phyloP scores from a whole-genome alignment of 2,797 vertebrate genomes.

The Bovichtus diacanthus region DNA sequence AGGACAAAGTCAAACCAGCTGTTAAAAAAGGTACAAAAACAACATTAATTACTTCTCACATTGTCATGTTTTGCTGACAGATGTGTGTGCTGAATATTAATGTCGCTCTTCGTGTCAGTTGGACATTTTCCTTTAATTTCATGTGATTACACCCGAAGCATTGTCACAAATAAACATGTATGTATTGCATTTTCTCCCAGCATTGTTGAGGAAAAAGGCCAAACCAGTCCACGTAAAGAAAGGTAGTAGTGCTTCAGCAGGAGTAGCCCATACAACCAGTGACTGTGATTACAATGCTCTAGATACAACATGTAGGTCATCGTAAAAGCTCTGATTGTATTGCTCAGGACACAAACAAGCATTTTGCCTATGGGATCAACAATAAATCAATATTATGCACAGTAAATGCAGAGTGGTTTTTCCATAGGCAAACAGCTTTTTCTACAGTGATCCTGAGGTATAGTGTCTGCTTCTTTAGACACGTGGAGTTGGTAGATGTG shows the following conservation, averaged over 20 bases:
- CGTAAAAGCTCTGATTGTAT: not conserved
- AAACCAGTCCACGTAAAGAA: constrained; percentile 40
- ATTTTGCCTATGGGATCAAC: constrained; percentile 13
- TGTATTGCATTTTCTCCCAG: constrained; percentile 25
- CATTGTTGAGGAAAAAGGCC: constrained; percentile 35
- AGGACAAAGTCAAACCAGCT: constrained; percentile 50
- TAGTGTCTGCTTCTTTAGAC: not conserved
- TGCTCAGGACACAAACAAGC: not conserved
- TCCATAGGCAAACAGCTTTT: constrained; percentile 21
- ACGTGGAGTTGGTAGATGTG: not conserved
- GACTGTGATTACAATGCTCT: not conserved
- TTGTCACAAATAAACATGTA: not conserved
- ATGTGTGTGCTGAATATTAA: not conserved
- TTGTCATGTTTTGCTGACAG: constrained; percentile 1
- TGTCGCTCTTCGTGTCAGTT: not conserved
- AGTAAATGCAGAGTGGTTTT: not conserved
- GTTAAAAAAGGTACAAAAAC: constrained; percentile 40
- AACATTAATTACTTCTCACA: not conserved
- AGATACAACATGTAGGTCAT: not conserved
- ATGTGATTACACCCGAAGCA: not conserved
- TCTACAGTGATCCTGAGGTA: not conserved
- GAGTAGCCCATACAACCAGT: not conserved
- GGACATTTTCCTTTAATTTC: not conserved
- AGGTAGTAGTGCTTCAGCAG: constrained; percentile 30
- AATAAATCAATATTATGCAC: not conserved